Base-by-base conservation (phyloP, 2,113 vertebrate species). In the Hemichromis elongatus region DNA sequence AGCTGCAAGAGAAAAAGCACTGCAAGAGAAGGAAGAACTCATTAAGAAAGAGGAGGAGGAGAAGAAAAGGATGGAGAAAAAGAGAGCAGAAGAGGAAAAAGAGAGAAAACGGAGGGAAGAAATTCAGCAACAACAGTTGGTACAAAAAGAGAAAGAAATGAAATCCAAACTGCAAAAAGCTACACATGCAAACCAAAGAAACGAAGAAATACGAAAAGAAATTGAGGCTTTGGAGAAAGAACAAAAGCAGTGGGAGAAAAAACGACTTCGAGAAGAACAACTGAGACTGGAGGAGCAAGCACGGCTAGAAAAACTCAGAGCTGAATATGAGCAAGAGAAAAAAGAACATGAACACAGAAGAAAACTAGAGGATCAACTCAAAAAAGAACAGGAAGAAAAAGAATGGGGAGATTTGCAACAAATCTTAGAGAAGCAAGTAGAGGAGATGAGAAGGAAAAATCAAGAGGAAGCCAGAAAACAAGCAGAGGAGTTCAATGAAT, bases 381-480 rank as follows among this genome's bases (percentile, higher is more conserved):
- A 2, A 75, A 75, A 30, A 50, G 68, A 75, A n/a, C 26, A 75
- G 45, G 68, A 75, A 26, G 68, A 75, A 75, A 75, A 19, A 26
- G 40, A 88, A 35, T 9, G 26, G 30, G 61, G 16, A 75, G 68
- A 75, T n/a, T 0, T 75, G 45, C 5, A 63, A 53, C 24, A 86
- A 26, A n/a, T 7, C 7, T 10, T 53, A 5, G 2, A 9, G 2
- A 83, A 63, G 5, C 37, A 52, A 35, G 3, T 78, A 10, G 19
- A 68, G 18, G 53, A 79, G 40, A 42, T 86, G 1, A 30, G 7
- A 33, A 75, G 0, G 28, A 81, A 50, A 54, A 47, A 73, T 16
- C 56, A 80, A 33, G 80, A 80, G 1, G 77, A 86, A 3, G 82
- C 85, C 35, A 87, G 85, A 54, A 90, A 57, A 2, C 70, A 80